phyloP scores from a whole-genome alignment of 1,140 invertebrate species.

The Drosophila orosa region DNA sequence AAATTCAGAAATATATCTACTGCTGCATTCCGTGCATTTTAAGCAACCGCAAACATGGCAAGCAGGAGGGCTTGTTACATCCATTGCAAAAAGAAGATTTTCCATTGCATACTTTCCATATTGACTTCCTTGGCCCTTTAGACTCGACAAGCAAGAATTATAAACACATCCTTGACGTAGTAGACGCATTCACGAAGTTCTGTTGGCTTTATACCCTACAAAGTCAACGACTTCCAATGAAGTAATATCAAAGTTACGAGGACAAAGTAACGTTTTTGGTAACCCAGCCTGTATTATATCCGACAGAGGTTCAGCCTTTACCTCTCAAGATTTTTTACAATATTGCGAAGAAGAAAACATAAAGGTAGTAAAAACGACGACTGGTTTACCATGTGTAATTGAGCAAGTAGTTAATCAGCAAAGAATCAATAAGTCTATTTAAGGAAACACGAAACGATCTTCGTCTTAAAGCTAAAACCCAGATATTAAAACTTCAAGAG shows the following conservation, averaged over 20 bases:
- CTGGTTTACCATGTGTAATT: background rate
- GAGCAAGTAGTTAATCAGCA: background rate
- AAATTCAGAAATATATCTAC: background rate
- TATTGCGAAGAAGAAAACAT: background rate
- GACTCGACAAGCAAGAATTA: background rate
- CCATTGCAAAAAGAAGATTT: background rate
- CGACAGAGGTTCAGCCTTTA: constrained; percentile 1
- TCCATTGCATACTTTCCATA: background rate
- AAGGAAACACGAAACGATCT: background rate
- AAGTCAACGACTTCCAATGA: background rate
- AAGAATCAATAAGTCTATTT: constrained; percentile 1
- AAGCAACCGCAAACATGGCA: constrained; percentile 1
- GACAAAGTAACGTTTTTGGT: background rate
- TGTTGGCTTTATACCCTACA: background rate
- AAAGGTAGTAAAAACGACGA: background rate
- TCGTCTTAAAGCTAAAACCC: constrained; percentile 5
- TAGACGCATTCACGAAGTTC: background rate
- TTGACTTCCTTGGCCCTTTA: background rate
- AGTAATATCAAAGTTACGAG: background rate
- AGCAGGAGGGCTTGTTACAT: background rate
- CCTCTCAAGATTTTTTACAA: background rate
- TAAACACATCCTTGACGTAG: background rate
- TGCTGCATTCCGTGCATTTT: background rate
- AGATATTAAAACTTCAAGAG: constrained; percentile 10
- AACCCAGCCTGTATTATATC: background rate